phyloP scores from a whole-genome alignment of 2,888 invertebrate species.

The Polydrusus cervinus region DNA sequence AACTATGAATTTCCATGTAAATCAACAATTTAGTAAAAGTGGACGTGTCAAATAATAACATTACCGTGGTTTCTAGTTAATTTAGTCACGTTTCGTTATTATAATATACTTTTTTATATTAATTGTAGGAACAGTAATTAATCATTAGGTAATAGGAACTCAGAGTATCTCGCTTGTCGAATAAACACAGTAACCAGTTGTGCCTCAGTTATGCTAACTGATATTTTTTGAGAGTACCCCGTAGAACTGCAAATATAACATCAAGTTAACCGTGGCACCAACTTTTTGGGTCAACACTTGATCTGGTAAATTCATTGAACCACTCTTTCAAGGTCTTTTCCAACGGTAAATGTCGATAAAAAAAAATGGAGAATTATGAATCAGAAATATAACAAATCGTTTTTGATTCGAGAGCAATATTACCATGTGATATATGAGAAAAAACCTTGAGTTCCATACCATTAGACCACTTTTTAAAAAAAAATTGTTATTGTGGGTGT shows the following conservation, averaged over 20 bases:
- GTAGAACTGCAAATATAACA: conserved; percentile 7
- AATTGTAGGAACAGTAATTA: too few relatives aligned
- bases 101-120: too few relatives aligned
- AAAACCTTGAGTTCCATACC: conserved; percentile 14
- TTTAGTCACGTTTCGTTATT: too few relatives aligned
- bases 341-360: conserved; percentile 32
- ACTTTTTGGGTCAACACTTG: conserved; percentile 44
- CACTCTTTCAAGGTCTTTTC: conserved; percentile 43
- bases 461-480: neutral
- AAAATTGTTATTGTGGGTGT: neutral
- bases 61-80: too few relatives aligned
- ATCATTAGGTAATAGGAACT: too few relatives aligned
- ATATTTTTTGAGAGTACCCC: neutral
- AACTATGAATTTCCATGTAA: neutral
- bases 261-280: conserved; percentile 36
- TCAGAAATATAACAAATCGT: conserved; percentile 22
- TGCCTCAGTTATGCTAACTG: too few relatives aligned
- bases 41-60: conserved; percentile 5
- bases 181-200: too few relatives aligned
- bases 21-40: neutral
- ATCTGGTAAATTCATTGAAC: conserved; percentile 50
- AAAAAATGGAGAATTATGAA: conserved; percentile 27
- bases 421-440: conserved; percentile 26
- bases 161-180: too few relatives aligned
- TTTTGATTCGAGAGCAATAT: conserved; percentile 20